Conservation (phyloP, 2,888 invertebrate genomes). For the Aquatica leii region DNA sequence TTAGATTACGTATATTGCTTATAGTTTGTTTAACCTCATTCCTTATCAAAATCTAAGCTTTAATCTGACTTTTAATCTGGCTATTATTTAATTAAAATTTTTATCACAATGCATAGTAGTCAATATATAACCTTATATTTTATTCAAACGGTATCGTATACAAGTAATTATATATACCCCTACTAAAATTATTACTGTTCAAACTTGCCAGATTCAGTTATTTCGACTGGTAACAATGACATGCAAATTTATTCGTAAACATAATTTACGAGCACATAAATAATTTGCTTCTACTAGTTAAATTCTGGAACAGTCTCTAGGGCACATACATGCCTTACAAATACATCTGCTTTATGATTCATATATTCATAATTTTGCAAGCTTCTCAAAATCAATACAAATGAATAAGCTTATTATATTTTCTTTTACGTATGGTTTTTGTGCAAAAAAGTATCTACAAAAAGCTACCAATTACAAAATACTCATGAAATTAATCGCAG, state of each 20-base stretch:
- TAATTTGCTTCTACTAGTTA: slow-evolving; percentile 48
- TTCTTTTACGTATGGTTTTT: no score
- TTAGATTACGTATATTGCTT: slow-evolving; percentile 5
- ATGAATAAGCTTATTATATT: no score
- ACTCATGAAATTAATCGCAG: no score
- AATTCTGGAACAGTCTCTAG: slow-evolving; percentile 44
- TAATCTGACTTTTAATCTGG: background rate
- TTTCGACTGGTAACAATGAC: slow-evolving; percentile 26
- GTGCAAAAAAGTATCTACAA: no score
- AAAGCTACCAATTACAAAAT: no score
- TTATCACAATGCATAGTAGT: background rate
- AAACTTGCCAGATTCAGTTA: slow-evolving; percentile 27
- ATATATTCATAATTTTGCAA: slow-evolving; percentile 20
- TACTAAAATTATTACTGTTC: slow-evolving; percentile 15
- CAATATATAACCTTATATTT: background rate
- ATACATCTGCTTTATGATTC: slow-evolving; percentile 45
- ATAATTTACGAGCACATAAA: slow-evolving; percentile 49
- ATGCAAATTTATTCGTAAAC: slow-evolving; percentile 44
- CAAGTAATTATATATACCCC: slow-evolving; percentile 7
- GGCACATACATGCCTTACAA: slow-evolving; percentile 43
- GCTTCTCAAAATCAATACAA: slow-evolving; percentile 8
- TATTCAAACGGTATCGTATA: slow-evolving; percentile 5
- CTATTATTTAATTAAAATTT: slow-evolving; percentile 5
- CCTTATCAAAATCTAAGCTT: slow-evolving; percentile 5
- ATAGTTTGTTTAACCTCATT: background rate